Evolutionary conservation across 2,113 vertebrate species (phyloP), one percentile per base, ranked within the genome.

Genomic region (Agelaius tricolor): DNA sequence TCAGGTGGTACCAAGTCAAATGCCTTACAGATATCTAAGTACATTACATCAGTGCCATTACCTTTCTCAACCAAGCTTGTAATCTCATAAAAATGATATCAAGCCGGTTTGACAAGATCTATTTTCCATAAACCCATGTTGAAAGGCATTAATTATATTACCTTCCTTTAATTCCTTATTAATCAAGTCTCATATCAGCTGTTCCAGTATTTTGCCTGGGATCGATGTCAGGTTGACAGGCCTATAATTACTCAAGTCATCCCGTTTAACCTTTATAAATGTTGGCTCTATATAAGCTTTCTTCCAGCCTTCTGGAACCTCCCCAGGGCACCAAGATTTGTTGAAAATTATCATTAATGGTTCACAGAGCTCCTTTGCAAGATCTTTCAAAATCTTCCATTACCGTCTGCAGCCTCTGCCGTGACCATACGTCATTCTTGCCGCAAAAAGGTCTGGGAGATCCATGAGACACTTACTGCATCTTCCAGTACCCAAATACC

Each of bases 141-240:
- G 96, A 97, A 95, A 96, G 94, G 95, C 95, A 95, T 95, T 97
- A 97, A 97, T 97, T 97, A 97, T 91, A 97, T 96, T 97, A 97
- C 96, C 96, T 96, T 96, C 93, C 84, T 97, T 96, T 97, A 97
- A 97, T 97, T 97, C 91, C 89, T 97, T 96, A 96, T 97, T 97
- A 97, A 97, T 96, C 95, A 96, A 96, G 93, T 95, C 95, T 96
- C 89, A 94, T 94, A 96, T 97, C 96, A 96, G 96, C 95, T 96
- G 94, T 96, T 96, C 93, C 89, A 96, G 84, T 97, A 96, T 97
- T 97, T 97, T 97, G 94, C 94, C 94, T 95, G 75, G 95, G 94
- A 97, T 97, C 95, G 90, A 87, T 97, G 96, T 97, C 95, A 95
- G 84, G 91, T 79, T 97, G 96, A 96, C 96, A 97, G 94, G 93